Evolutionary conservation across 92 coral and sea anemone genomes (phyloP).

Genomic region (Epizoanthus illoricatus): DNA sequence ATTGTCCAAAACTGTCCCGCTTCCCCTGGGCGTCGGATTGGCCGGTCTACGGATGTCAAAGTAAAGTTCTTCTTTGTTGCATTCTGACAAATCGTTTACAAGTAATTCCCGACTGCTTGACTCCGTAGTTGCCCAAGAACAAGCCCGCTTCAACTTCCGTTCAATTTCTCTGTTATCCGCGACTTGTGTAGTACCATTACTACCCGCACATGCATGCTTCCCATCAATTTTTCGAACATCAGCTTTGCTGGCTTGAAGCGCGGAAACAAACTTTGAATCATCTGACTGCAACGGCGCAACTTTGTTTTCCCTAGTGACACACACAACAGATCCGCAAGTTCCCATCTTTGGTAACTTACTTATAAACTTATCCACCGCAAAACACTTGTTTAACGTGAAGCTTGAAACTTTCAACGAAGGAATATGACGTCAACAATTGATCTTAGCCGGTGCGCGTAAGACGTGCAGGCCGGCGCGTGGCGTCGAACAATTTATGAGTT

Average conservation of each 20-base stretch:
- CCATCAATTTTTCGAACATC: background rate
- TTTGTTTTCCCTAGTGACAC: background rate
- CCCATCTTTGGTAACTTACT: slow-evolving; percentile 7
- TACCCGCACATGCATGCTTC: background rate
- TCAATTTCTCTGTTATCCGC: background rate
- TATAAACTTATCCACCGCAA: background rate
- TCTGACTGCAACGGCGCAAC: background rate
- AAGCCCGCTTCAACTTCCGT: background rate
- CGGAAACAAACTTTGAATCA: background rate
- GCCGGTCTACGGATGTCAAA: slow-evolving; percentile 5
- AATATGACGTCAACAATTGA: slow-evolving; percentile 33
- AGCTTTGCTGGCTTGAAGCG: background rate
- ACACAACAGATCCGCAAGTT: background rate
- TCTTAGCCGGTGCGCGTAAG: background rate
- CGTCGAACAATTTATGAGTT: background rate
- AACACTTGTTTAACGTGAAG: background rate
- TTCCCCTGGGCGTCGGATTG: slow-evolving; percentile 32
- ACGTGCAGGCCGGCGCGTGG: background rate
- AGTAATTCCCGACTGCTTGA: background rate
- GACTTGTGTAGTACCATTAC: background rate
- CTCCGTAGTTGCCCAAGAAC: background rate
- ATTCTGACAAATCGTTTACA: background rate
- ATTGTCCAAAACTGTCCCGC: background rate
- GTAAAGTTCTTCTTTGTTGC: background rate
- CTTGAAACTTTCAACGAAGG: background rate